Evolutionary conservation across 2,888 invertebrate species (phyloP).

Genomic region (Rhagonycha lutea): DNA sequence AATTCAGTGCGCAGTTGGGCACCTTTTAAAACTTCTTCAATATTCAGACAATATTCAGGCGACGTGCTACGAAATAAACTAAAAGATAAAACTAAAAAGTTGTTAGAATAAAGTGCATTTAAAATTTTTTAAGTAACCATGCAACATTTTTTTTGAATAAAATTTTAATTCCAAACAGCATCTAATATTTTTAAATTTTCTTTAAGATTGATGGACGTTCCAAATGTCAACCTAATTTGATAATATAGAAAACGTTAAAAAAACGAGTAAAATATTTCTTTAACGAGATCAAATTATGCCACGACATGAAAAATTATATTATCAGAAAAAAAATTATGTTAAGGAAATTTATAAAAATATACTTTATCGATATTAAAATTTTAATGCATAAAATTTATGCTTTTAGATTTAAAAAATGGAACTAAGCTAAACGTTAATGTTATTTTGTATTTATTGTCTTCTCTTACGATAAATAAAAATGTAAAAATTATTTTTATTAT

Average conservation of each 20-base stretch:
- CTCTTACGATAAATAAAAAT: not conserved
- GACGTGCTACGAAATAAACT: slow-evolving; percentile 24
- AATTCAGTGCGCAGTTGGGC: slow-evolving; percentile 24
- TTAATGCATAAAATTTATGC: not conserved
- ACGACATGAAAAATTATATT: not conserved
- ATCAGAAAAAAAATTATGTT: not conserved
- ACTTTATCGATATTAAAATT: not conserved
- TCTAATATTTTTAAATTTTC: not conserved
- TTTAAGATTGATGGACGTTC: not conserved
- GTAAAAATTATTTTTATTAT: not conserved
- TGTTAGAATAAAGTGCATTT: slow-evolving; percentile 10
- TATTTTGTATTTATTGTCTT: not conserved
- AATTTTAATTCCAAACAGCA: not conserved
- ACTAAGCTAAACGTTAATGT: not conserved
- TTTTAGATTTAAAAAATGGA: not conserved
- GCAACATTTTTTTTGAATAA: not conserved
- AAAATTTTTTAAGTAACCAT: not conserved
- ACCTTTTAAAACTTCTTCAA: slow-evolving; percentile 29
- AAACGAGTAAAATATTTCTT: not conserved
- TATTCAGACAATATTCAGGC: slow-evolving; percentile 27
- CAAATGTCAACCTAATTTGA: not conserved
- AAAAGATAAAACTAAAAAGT: slow-evolving; percentile 22
- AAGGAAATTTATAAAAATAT: not conserved
- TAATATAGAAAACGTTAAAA: not conserved
- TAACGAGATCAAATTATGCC: not conserved